Percentiles rank a stretch among this genome's conserved stretches.
phyloP scores from a whole-genome alignment of 2,797 vertebrate species.

The Typhlichthys subterraneus region DNA sequence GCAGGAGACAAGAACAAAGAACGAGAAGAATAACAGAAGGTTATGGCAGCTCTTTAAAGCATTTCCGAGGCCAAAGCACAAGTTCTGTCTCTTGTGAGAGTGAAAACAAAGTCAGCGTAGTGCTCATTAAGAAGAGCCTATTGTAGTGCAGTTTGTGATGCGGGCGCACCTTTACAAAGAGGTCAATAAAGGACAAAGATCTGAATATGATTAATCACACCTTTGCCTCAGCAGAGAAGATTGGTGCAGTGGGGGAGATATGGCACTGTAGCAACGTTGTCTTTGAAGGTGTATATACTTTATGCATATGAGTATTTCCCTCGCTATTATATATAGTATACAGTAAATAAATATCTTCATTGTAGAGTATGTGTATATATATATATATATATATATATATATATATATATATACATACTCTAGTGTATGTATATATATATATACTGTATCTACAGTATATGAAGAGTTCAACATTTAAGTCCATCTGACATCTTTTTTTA shows the following conservation, averaged over 20 bases:
- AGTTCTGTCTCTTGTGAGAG: constrained; percentile 65
- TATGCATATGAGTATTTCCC: too few species aligned
- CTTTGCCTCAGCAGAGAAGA: constrained; percentile 37
- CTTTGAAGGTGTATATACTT: too few species aligned
- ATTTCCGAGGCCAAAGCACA: constrained; percentile 64
- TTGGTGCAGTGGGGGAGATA: constrained; percentile 18
- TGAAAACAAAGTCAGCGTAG: constrained; percentile 63
- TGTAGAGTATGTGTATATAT: too few species aligned
- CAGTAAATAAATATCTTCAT: too few species aligned
- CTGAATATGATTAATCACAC: constrained; percentile 61
- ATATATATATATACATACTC: too few species aligned
- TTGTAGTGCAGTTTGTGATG: constrained; percentile 37
- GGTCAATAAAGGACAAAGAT: constrained; percentile 70
- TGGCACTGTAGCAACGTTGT: not conserved
- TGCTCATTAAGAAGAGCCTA: constrained; percentile 66
- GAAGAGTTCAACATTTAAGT: too few species aligned
- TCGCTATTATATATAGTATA: too few species aligned
- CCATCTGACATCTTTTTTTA: too few species aligned
- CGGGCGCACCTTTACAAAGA: constrained; percentile 60
- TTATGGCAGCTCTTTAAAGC: constrained; percentile 77
- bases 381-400: too few species aligned
- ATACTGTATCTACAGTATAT: too few species aligned
- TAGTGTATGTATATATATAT: too few species aligned
- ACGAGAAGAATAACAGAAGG: constrained; percentile 73
- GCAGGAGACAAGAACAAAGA: constrained; percentile 77